Base-by-base conservation (phyloP, 1,140 invertebrate species). In the Drosophila bocki region DNA sequence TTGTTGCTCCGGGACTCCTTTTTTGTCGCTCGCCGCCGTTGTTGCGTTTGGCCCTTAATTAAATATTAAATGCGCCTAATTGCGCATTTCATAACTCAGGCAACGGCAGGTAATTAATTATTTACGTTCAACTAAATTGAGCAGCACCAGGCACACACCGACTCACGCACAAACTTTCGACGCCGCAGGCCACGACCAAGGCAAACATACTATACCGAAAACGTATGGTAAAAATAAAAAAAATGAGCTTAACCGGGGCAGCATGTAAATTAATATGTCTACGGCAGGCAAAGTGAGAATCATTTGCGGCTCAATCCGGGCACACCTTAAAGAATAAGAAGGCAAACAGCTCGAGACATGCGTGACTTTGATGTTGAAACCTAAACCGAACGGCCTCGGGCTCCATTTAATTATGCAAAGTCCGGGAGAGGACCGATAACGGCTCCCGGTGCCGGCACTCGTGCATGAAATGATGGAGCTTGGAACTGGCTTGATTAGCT, bases 31-130 rank as follows among this genome's bases (percentile, higher is more conserved):
- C 35, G 42, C 39, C 32, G 11, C 12, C 64, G 32, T 12, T 62
- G 75, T 22, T 51, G 61, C 78, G 61, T 78, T 84, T 80, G 80
- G 81, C 81, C 84, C 86, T 85, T 88, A 88, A 88, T 88, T 88
- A 88, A 88, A 88, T 88, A 88, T 88, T 88, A 88, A 88, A 90
- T 81, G 76, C 78, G 75, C 70, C 85, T 88, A 88, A 88, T 88
- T 88, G 85, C 85, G 85, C 85, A 88, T 88, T 88, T 88, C 85
- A 88, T 88, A 88, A 88, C 85, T 90, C 78, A 85, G 78, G 81
- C 85, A 88, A 79, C 78, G 75, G 81, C 81, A 90, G 63, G 67
- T 90, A 79, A 91, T 90, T 90, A 90, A 90, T 90, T 90, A 90
- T 90, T 91, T 79, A 90, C 80, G 82, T 76, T 79, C 69, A 90